Base-by-base conservation (phyloP, 1,140 invertebrate species). In the Drepana arcuata region DNA sequence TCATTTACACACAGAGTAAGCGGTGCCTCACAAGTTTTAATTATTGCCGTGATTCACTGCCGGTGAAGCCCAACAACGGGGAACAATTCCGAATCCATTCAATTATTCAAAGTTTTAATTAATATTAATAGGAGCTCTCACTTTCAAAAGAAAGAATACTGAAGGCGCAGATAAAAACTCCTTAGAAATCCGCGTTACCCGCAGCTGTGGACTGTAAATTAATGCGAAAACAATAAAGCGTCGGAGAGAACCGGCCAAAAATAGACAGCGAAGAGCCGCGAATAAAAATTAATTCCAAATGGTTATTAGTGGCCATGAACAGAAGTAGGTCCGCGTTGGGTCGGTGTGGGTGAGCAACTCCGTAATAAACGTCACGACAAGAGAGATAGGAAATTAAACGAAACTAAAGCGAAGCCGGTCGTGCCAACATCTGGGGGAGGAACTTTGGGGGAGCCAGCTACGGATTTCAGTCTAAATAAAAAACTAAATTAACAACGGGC, bases 31-130 rank as follows among this genome's bases (percentile, higher is more conserved):
- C 45, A 63, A 73, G 41, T 73, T 77, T 77, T 73, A 74, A 81
- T 73, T 77, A 78, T 74, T 74, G 57, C 66, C 53, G 38, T 61
- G 62, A 68, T 64, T 68, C 60, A 62, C 46, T 68, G 55, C 59
- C 60, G 57, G 60, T 36, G 58, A 64, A 70, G 54, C 62, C 58
- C 61, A 62, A 77, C 72, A 73, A 69, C 68, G 64, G 41, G 24
- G 64, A 68, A 79, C 70, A 77, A 80, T 80, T 70, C 67, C 52
- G 54, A 77, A 78, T 72, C 61, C 66, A 78, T 78, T 82, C 72
- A 79, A 71, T 82, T 78, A 79, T 79, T 75, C 69, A 78, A 81
- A 78, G 69, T 81, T 81, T 82, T 79, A 82, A 78, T 82, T 79
- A 79, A 78, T 78, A 79, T 81, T 78, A 82, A 78, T 82, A 78